These are phyloP conservation scores for Notechis scutatus DNA, from an alignment of 2,113 vertebrate genomes.

Conservation along the genomic window DNA sequence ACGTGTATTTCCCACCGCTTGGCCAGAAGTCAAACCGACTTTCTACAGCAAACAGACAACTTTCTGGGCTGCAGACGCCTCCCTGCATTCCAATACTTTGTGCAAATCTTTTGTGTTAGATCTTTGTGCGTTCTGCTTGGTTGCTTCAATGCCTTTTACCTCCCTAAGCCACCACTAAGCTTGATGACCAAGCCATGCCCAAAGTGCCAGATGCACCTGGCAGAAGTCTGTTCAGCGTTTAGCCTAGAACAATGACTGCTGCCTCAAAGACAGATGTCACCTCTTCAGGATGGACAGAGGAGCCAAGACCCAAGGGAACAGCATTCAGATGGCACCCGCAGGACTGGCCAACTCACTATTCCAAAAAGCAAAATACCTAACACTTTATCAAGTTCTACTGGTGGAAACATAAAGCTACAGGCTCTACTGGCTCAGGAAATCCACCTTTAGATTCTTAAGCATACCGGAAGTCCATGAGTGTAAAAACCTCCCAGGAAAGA, in stretches of 20 bases:
- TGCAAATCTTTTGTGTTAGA: not conserved
- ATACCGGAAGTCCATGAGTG: not conserved
- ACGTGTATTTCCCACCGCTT: too few species aligned
- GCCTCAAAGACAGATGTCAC: not conserved
- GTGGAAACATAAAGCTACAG: not conserved
- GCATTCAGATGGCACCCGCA: not conserved
- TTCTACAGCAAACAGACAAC: not conserved
- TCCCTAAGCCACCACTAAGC: too few species aligned
- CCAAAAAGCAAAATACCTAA: not conserved
- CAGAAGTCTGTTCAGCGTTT: fast-evolving
- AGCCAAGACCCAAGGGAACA: not conserved
- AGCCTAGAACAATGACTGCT: not conserved
- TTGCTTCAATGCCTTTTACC: not conserved
- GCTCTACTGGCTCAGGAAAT: not conserved
- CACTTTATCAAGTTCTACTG: not conserved
- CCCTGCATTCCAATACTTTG: not conserved
- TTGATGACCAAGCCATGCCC: not conserved
- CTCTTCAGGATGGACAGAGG: not conserved
- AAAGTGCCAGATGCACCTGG: too few species aligned
- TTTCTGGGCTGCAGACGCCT: not conserved
- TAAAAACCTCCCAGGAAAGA: not conserved
- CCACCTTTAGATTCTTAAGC: not conserved
- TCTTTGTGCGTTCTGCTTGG: not conserved
- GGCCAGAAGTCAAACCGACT: not conserved
- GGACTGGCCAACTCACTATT: too few species aligned